Conservation (phyloP, 2,797 vertebrate genomes). For the Schizopygopsis malacanthus region DNA sequence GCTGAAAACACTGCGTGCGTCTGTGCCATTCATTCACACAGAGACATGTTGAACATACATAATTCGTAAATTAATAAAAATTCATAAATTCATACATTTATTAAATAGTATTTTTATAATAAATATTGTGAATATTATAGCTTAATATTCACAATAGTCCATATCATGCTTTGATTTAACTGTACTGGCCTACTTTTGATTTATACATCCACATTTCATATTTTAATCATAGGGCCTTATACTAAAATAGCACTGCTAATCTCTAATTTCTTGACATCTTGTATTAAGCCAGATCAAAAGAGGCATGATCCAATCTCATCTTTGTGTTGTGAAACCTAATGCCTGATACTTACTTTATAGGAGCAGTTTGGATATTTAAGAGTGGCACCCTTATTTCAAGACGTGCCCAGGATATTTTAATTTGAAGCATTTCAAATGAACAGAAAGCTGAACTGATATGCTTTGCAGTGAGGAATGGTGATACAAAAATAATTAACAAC, state of each 20-base stretch:
- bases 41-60: background rate
- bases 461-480: background rate
- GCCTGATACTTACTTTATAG: background rate
- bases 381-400: background rate
- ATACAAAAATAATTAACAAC: conserved; percentile 22
- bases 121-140: no score
- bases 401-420: background rate
- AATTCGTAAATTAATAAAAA: no score
- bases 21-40: no score
- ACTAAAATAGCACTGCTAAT: background rate
- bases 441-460: background rate
- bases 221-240: no score
- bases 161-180: no score
- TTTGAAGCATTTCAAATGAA: conserved; percentile 18
- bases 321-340: background rate
- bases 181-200: no score
- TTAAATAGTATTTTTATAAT: no score
- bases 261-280: background rate
- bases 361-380: conserved; percentile 13
- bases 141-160: no score
- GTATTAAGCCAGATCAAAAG: background rate
- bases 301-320: background rate
- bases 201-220: no score
- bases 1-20: no score
- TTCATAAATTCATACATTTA: no score